Conservation (phyloP, 2,888 invertebrate species). For the Tiliacea aurago region DNA sequence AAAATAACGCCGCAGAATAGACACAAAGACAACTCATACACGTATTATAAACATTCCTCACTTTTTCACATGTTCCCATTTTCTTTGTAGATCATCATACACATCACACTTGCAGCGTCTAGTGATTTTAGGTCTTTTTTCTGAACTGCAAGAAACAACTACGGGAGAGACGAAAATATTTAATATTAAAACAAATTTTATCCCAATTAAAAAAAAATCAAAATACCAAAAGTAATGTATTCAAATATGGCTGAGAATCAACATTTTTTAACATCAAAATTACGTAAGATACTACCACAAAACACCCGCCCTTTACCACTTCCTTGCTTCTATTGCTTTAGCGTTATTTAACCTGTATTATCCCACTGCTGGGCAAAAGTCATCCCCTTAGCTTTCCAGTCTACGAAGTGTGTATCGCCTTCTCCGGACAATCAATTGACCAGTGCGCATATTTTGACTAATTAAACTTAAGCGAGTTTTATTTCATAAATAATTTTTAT, state of each 20-base stretch:
- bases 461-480: no score
- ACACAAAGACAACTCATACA: neutral
- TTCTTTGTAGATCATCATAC: constrained; percentile 43
- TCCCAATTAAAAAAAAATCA: neutral
- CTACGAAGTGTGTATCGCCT: neutral
- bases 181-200: neutral
- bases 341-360: neutral
- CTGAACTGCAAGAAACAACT: constrained; percentile 37
- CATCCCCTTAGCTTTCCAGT: neutral
- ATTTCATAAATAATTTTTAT: no score
- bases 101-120: constrained; percentile 32
- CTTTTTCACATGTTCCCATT: constrained; percentile 39
- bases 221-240: neutral
- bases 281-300: neutral
- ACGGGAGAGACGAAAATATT: neutral
- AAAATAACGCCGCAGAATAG: neutral
- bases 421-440: neutral
- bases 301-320: neutral
- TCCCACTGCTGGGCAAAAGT: no score
- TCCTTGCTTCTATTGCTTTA: no score
- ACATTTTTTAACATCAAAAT: neutral
- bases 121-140: neutral
- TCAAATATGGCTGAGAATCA: neutral
- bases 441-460: no score
- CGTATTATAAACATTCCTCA: constrained; percentile 8